Conservation (phyloP, 2,113 vertebrate genomes). For the Ellobius talpinus region DNA sequence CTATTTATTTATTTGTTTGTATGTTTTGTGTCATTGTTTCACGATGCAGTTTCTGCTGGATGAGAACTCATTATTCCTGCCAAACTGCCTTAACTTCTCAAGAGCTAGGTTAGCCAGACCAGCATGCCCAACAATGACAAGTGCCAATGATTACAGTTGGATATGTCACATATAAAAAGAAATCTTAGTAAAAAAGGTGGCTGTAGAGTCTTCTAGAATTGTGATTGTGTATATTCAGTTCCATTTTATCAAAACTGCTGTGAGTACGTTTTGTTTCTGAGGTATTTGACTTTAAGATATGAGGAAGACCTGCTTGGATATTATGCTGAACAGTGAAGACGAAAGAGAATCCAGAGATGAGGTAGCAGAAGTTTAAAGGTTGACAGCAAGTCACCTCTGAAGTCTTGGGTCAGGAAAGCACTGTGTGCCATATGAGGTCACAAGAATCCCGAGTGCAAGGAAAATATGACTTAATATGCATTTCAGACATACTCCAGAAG, state of each 20-base stretch:
- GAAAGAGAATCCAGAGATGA: no score
- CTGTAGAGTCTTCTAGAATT: background rate
- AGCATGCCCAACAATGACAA: background rate
- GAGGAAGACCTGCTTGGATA: background rate
- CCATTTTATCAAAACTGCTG: background rate
- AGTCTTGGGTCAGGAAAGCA: no score
- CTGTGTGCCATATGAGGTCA: rapidly evolving
- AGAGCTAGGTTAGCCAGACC: background rate
- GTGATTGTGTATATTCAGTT: background rate
- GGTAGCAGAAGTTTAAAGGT: background rate
- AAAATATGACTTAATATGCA: rapidly evolving
- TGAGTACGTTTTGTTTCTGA: background rate
- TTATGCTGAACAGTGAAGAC: background rate
- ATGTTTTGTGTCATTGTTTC: background rate
- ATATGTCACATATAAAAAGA: no score
- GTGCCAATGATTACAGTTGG: background rate
- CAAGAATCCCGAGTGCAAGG: background rate
- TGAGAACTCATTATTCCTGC: background rate
- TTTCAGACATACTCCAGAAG: background rate
- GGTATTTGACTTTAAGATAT: background rate
- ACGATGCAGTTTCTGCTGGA: background rate
- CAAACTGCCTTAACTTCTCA: background rate
- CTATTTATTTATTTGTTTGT: background rate
- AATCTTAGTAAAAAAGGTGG: background rate
- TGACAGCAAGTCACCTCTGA: background rate